phyloP scores from a whole-genome alignment of 2,797 vertebrate genomes.

The Falco naumanni region DNA sequence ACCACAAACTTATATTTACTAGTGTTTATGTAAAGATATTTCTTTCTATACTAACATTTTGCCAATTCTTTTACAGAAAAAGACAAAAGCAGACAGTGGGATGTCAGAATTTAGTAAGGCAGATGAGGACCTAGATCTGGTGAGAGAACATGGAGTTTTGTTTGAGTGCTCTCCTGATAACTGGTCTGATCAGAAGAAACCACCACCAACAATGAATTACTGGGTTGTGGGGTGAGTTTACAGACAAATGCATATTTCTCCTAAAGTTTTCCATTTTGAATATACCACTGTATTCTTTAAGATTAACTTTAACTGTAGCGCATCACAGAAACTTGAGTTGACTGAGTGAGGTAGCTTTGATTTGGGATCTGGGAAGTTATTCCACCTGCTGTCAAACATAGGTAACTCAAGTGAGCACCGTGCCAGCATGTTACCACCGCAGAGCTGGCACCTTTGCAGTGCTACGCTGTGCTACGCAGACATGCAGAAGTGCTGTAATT shows the following conservation, averaged over 20 bases:
- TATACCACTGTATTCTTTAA: background rate
- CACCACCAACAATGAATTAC: conserved; percentile 91
- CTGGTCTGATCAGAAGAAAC: conserved; percentile 91
- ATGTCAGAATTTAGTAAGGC: conserved; percentile 12
- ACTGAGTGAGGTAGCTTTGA: background rate
- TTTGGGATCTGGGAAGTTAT: background rate
- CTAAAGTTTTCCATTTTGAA: background rate
- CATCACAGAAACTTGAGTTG: background rate
- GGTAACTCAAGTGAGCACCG: fast-evolving
- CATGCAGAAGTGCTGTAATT: background rate
- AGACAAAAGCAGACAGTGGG: conserved; percentile 12
- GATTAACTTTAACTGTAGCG: background rate
- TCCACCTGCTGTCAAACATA: background rate
- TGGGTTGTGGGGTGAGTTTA: conserved; percentile 95
- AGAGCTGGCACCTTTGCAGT: background rate
- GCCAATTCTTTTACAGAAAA: conserved; percentile 62
- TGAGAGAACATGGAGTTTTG: conserved; percentile 93
- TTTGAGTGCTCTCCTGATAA: conserved; percentile 94
- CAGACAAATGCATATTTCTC: background rate
- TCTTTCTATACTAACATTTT: background rate
- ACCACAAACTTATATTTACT: background rate
- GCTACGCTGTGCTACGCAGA: background rate
- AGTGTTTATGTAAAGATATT: background rate
- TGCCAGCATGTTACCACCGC: too few species aligned
- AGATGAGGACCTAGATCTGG: conserved; percentile 76